phyloP scores from a whole-genome alignment of 2,113 vertebrate species.

The Archilochus colubris region DNA sequence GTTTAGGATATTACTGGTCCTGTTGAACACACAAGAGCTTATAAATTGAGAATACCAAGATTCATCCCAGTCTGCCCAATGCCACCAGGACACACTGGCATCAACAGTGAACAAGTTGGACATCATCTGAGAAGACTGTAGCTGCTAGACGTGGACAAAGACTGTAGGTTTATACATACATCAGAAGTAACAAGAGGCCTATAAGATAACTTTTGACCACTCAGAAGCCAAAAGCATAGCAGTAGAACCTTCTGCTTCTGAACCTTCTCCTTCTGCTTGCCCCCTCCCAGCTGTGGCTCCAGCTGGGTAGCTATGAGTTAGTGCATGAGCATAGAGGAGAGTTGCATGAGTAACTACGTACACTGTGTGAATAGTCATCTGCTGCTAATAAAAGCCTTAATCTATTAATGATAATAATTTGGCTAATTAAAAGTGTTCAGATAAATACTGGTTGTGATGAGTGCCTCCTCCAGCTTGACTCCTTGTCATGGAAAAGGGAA shows the following conservation, averaged over 20 bases:
- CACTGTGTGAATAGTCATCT: not conserved
- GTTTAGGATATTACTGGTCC: not conserved
- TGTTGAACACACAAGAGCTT: not conserved
- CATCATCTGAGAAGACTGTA: not conserved
- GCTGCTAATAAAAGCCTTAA: not conserved
- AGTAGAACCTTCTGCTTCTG: not conserved
- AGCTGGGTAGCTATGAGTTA: not conserved
- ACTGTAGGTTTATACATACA: not conserved
- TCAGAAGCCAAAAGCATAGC: not conserved
- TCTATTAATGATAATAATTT: not conserved
- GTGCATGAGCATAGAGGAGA: not conserved
- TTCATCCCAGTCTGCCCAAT: not conserved
- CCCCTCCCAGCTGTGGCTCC: not conserved
- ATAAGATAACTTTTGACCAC: not conserved
- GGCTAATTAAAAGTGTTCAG: not conserved
- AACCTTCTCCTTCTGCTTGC: too few relatives aligned
- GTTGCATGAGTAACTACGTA: not conserved
- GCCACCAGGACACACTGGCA: not conserved
- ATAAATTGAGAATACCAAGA: not conserved
- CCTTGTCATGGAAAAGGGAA: not conserved
- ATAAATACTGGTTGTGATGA: not conserved
- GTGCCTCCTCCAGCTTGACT: not conserved
- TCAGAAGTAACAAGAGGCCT: not conserved
- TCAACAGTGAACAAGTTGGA: not conserved
- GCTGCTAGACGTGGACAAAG: not conserved